These are phyloP conservation scores for Philypnodon macrostomus DNA, from an alignment of 2,797 vertebrate genomes.

Conservation along the genomic window DNA sequence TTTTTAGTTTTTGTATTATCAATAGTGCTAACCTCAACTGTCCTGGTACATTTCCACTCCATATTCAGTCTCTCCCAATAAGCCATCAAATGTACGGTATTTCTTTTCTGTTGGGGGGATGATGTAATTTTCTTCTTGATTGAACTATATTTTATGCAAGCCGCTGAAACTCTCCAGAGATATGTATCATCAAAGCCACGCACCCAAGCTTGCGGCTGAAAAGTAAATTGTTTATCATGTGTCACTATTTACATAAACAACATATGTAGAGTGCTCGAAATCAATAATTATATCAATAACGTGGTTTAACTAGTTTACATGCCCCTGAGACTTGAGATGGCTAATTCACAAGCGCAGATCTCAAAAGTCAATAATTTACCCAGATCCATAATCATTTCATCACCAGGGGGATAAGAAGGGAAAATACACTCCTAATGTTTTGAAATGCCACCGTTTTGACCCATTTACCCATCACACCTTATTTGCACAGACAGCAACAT, in stretches of 20 bases:
- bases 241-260: slow-evolving; percentile 26
- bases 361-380: slow-evolving; percentile 31
- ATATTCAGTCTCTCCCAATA: slow-evolving; percentile 26
- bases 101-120: too few species aligned
- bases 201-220: slow-evolving; percentile 21
- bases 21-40: background rate
- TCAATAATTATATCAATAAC: slow-evolving; percentile 35
- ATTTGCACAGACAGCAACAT: slow-evolving; percentile 58
- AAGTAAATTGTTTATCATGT: slow-evolving; percentile 29
- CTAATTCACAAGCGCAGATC: slow-evolving; percentile 4
- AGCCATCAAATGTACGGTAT: slow-evolving; percentile 14
- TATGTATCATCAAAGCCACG: slow-evolving; percentile 19
- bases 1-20: slow-evolving; percentile 30
- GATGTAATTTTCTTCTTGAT: slow-evolving; percentile 13
- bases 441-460: slow-evolving; percentile 53
- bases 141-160: slow-evolving; percentile 19
- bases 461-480: slow-evolving; percentile 55
- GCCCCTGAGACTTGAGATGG: slow-evolving; percentile 23
- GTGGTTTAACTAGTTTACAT: slow-evolving; percentile 36
- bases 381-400: slow-evolving; percentile 20
- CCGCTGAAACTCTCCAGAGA: slow-evolving; percentile 31
- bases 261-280: slow-evolving; percentile 6
- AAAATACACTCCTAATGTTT: slow-evolving; percentile 32
- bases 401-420: slow-evolving; percentile 15
- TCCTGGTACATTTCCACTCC: too few species aligned